Evolutionary conservation across 2,888 invertebrate species (phyloP).

Genomic region (Aphidoletes aphidimyza): DNA sequence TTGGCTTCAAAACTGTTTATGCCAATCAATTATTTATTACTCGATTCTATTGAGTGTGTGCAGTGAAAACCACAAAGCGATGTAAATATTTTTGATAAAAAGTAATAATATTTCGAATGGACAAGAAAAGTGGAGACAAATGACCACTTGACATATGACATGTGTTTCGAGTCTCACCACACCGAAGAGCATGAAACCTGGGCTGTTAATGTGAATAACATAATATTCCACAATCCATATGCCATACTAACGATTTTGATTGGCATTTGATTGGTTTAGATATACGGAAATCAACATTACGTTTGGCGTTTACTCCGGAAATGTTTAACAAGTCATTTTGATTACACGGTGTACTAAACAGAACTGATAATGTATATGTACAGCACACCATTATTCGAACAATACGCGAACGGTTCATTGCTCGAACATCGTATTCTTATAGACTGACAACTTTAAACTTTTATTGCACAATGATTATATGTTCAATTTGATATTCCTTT

Average conservation of each 20-base stretch:
- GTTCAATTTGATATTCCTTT: no score
- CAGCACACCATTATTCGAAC: background rate
- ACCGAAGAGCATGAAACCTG: background rate
- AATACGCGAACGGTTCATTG: background rate
- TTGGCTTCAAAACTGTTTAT: background rate
- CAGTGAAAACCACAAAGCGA: background rate
- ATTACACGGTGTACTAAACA: background rate
- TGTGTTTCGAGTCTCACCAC: slow-evolving; percentile 19
- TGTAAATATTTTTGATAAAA: slow-evolving; percentile 47
- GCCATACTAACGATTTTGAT: background rate
- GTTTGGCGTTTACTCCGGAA: background rate
- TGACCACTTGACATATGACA: slow-evolving; percentile 54
- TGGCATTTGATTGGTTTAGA: background rate
- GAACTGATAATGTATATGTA: background rate
- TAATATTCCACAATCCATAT: background rate
- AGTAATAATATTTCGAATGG: slow-evolving; percentile 17
- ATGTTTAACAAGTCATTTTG: background rate
- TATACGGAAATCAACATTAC: background rate
- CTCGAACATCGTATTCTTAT: background rate
- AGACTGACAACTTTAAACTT: no score
- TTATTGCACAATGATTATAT: no score
- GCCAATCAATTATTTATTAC: slow-evolving; percentile 6
- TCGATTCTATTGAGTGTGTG: background rate
- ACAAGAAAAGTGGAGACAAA: background rate
- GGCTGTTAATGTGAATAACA: slow-evolving; percentile 51